A percentile compares a stretch with the other conserved stretches of the same genome.
phyloP scores from a whole-genome alignment of 1,140 invertebrate species.

The Chironomus striatipennis region DNA sequence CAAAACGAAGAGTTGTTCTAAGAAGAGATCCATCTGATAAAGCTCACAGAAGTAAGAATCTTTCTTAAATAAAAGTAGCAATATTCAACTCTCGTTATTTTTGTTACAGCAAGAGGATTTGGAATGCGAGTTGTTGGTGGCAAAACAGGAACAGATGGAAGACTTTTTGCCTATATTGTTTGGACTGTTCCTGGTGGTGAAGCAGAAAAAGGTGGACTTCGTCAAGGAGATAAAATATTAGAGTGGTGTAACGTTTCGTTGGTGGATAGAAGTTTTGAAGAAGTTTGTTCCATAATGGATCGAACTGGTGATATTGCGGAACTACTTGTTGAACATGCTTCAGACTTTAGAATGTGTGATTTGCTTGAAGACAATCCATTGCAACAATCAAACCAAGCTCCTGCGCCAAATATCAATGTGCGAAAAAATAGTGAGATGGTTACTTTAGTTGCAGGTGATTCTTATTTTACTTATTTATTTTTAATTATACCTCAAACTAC shows the following conservation, averaged over 20 bases:
- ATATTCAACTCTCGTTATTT: conserved; percentile 30
- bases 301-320: conserved; percentile 70
- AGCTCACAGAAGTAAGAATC: conserved; percentile 71
- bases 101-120: conserved; percentile 68
- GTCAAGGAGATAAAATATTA: conserved; percentile 77
- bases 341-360: conserved; percentile 59
- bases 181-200: conserved; percentile 84
- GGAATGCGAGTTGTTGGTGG: conserved; percentile 90
- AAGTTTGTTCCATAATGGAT: conserved; percentile 78
- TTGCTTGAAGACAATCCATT: conserved; percentile 47
- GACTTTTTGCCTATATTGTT: conserved; percentile 80
- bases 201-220: conserved; percentile 76
- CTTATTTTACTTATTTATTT: conserved; percentile 16
- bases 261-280: conserved; percentile 83
- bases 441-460: conserved; percentile 38
- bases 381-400: conserved; percentile 34
- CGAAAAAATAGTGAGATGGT: conserved; percentile 37
- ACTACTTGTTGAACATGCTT: conserved; percentile 68
- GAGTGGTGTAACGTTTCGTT: conserved; percentile 78
- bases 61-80: background rate
- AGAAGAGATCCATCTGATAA: conserved; percentile 72
- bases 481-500: conserved; percentile 17
- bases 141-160: conserved; percentile 70
- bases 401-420: conserved; percentile 29
- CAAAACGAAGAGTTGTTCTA: conserved; percentile 63